These are phyloP conservation scores for Machimus atricapillus DNA, from an alignment of 2,888 invertebrate genomes.

Conservation along the genomic window DNA sequence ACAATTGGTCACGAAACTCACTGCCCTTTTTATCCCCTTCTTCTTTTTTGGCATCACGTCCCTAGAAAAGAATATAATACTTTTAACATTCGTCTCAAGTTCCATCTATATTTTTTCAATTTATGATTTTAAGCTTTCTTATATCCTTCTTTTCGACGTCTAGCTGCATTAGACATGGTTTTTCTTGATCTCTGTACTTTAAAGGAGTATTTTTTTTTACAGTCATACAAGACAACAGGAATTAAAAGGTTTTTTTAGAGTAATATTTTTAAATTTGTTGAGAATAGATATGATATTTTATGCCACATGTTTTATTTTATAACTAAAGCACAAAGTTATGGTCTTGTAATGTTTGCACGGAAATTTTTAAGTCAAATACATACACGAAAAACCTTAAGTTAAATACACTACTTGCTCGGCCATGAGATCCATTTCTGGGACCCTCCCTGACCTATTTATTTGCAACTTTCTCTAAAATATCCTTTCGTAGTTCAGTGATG, in stretches of 20 bases:
- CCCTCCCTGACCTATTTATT: slow-evolving; percentile 12
- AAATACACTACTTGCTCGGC: neutral
- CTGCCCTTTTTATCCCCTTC: neutral
- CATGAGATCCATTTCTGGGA: neutral
- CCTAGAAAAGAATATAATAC: neutral
- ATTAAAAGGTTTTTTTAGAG: neutral
- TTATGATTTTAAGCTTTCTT: neutral
- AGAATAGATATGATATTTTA: no score
- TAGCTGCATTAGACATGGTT: neutral
- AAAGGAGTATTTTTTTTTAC: neutral
- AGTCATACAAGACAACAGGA: neutral
- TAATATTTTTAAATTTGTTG: no score
- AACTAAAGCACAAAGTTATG: neutral
- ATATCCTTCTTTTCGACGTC: neutral
- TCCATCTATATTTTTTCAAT: neutral
- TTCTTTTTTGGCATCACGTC: neutral
- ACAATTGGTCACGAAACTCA: neutral
- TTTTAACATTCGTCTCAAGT: no score
- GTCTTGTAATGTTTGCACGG: neutral
- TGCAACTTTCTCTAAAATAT: neutral
- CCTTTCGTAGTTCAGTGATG: neutral
- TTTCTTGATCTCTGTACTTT: neutral
- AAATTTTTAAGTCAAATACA: neutral
- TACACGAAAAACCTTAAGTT: neutral
- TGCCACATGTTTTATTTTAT: neutral